Evolutionary conservation across 1,140 invertebrate species (phyloP).

Genomic region (Papilio xuthus): DNA sequence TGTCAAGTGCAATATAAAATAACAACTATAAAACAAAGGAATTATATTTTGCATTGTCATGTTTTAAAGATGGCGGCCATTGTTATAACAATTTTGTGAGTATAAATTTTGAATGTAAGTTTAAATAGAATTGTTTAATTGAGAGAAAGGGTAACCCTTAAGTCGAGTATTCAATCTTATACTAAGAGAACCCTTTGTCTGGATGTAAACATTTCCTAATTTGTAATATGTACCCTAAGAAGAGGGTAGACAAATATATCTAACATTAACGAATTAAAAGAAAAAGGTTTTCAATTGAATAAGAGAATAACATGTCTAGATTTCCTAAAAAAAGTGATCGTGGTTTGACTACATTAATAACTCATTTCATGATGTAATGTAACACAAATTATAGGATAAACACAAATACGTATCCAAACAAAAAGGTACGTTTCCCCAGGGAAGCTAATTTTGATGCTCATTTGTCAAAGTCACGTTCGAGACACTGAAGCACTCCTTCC

Average conservation of each 20-base stretch:
- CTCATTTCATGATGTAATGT: not conserved
- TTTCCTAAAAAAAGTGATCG: no score
- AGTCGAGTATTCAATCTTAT: not conserved
- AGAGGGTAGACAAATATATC: not conserved
- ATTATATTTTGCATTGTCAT: constrained; percentile 5
- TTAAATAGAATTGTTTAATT: not conserved
- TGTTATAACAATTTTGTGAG: not conserved
- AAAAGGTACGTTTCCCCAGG: not conserved
- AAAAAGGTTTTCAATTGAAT: not conserved
- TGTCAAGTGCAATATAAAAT: constrained; percentile 10
- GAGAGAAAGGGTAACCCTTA: not conserved
- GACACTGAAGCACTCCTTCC: not conserved
- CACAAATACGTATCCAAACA: not conserved
- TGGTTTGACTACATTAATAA: no score
- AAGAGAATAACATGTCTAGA: no score
- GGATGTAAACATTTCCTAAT: constrained; percentile 1
- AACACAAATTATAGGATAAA: not conserved
- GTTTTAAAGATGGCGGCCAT: not conserved
- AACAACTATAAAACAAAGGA: not conserved
- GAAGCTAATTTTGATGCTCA: constrained; percentile 20
- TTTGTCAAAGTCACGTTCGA: constrained; percentile 26
- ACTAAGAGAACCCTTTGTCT: not conserved
- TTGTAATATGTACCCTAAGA: not conserved
- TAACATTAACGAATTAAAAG: not conserved
- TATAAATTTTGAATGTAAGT: not conserved